phyloP scores from a whole-genome alignment of 2,113 vertebrate species.

The Labeo catla region DNA sequence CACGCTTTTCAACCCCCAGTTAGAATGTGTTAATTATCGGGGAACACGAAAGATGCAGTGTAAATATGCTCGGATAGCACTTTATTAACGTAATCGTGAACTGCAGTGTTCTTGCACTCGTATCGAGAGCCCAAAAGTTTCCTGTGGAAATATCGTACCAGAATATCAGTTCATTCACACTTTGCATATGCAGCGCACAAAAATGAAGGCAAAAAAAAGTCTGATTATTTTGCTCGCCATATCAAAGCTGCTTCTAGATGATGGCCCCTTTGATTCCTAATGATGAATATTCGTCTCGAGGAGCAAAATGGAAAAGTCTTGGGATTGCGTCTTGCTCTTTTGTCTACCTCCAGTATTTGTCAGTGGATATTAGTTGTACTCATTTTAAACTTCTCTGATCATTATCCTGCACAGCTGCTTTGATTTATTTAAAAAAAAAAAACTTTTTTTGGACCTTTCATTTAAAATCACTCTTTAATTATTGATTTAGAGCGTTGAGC shows the following conservation, averaged over 20 bases:
- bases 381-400: neutral
- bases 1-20: slow-evolving; percentile 18
- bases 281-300: neutral
- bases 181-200: neutral
- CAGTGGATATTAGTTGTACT: slow-evolving; percentile 7
- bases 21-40: slow-evolving; percentile 47
- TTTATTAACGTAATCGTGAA: neutral
- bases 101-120: neutral
- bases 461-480: slow-evolving; percentile 74
- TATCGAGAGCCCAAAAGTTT: neutral
- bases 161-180: slow-evolving; percentile 12
- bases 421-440: slow-evolving; percentile 28
- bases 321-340: neutral
- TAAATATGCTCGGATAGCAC: slow-evolving; percentile 7
- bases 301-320: neutral
- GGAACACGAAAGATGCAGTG: neutral
- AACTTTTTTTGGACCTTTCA: slow-evolving; percentile 49
- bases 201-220: neutral
- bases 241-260: neutral
- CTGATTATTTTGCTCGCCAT: neutral
- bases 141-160: neutral
- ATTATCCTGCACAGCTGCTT: slow-evolving; percentile 11
- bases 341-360: neutral
- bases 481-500: slow-evolving; percentile 71
- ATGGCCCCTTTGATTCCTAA: neutral